A percentile compares a stretch with the other conserved stretches of the same genome.
phyloP scores from a whole-genome alignment of 2,888 invertebrate species.

The Caprella mutica region DNA sequence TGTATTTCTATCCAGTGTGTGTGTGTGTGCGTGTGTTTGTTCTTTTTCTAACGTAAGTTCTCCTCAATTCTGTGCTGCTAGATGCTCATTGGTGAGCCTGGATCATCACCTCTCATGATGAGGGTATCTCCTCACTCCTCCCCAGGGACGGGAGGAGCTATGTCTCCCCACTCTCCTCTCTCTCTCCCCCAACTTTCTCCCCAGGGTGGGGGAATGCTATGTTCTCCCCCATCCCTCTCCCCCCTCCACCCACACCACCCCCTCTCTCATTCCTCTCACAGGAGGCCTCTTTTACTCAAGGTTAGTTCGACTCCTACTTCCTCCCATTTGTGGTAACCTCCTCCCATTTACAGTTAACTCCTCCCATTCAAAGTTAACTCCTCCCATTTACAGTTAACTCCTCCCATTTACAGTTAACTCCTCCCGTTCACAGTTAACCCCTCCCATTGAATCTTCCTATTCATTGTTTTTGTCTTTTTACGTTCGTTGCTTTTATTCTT shows the following conservation, averaged over 20 bases:
- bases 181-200: conserved; percentile 3
- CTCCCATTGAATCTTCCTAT: too few relatives aligned
- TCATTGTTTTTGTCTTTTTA: neutral
- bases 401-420: too few relatives aligned
- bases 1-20: too few relatives aligned
- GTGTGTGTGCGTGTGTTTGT: too few relatives aligned
- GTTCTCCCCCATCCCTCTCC: conserved; percentile 8
- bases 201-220: neutral
- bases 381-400: neutral
- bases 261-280: conserved; percentile 40
- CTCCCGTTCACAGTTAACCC: too few relatives aligned
- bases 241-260: neutral
- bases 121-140: conserved; percentile 4
- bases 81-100: too few relatives aligned
- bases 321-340: conserved; percentile 9
- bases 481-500: neutral
- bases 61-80: too few relatives aligned
- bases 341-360: conserved; percentile 12
- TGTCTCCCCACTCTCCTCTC: conserved; percentile 1
- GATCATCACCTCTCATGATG: too few relatives aligned
- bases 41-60: too few relatives aligned
- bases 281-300: conserved; percentile 73
- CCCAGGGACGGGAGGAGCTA: too few relatives aligned
- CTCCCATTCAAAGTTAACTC: neutral
- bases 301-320: conserved; percentile 48